Percentiles rank a stretch among this genome's conserved stretches.
phyloP scores from a whole-genome alignment of 2,113 vertebrate genomes.

The Petrocephalus microphthalmus region DNA sequence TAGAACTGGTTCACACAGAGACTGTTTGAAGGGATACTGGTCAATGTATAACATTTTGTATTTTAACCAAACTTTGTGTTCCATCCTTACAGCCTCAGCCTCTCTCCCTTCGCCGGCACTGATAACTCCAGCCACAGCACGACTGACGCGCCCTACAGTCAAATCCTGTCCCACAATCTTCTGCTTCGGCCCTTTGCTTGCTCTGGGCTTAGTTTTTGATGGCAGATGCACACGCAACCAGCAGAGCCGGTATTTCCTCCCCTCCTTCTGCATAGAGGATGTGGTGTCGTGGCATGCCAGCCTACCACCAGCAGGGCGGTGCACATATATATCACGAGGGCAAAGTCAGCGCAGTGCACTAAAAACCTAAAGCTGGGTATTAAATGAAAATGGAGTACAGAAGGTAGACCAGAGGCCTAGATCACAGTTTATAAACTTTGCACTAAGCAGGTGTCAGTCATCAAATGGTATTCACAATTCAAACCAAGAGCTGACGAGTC shows the following conservation, averaged over 20 bases:
- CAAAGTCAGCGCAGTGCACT: background rate
- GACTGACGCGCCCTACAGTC: no score
- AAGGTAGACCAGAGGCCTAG: background rate
- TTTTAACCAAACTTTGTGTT: no score
- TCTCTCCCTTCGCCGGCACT: no score
- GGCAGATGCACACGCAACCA: background rate
- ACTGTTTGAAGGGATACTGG: no score
- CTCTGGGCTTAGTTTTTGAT: no score
- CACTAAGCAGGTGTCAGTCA: background rate
- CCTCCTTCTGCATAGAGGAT: background rate
- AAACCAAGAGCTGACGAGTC: background rate
- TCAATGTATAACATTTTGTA: no score
- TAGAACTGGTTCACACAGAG: no score
- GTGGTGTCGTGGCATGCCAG: background rate
- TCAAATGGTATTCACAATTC: background rate
- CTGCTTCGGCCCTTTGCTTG: no score
- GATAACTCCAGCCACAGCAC: no score
- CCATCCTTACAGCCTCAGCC: no score
- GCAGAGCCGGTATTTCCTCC: background rate
- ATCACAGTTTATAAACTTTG: background rate
- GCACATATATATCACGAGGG: background rate
- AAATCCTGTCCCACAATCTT: no score
- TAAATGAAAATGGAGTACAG: background rate
- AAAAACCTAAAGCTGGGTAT: background rate
- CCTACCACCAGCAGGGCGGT: background rate